Evolutionary conservation across 2,888 invertebrate species (phyloP).

Genomic region (Phengaris alcon): DNA sequence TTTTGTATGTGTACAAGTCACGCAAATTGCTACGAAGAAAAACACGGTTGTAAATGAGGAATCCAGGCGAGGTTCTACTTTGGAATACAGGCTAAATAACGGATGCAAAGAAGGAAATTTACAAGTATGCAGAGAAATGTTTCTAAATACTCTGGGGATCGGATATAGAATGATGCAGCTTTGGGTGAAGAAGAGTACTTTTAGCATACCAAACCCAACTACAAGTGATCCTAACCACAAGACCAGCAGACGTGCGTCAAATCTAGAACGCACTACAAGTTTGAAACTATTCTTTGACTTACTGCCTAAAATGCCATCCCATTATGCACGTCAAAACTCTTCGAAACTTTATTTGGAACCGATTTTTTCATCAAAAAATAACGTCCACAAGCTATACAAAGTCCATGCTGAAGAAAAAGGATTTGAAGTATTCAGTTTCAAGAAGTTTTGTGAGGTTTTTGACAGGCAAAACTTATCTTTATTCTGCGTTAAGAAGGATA

Average conservation of each 20-base stretch:
- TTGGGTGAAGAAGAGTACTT: constrained; percentile 27
- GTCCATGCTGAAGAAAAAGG: background rate
- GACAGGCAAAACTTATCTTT: constrained; percentile 31
- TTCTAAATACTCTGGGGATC: constrained; percentile 29
- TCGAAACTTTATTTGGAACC: constrained; percentile 33
- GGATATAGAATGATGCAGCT: constrained; percentile 25
- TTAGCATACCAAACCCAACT: constrained; percentile 18
- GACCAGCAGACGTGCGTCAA: background rate
- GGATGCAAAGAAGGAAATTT: constrained; percentile 15
- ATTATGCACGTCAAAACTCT: constrained; percentile 32
- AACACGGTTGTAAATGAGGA: no score
- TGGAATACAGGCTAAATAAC: constrained; percentile 25
- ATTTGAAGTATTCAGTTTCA: background rate
- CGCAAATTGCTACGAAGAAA: background rate
- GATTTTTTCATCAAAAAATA: background rate
- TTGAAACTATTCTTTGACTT: constrained; percentile 12
- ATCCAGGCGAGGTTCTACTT: no score
- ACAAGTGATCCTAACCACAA: constrained; percentile 2
- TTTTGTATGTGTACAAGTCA: constrained; percentile 14
- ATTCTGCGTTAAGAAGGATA: constrained; percentile 33
- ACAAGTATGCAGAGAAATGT: constrained; percentile 30
- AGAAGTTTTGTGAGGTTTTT: constrained; percentile 26
- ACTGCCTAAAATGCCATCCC: constrained; percentile 35
- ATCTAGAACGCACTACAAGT: constrained; percentile 18
- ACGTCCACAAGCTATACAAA: background rate